Conservation (phyloP, 2,888 invertebrate genomes). For the Acleris laterana region DNA sequence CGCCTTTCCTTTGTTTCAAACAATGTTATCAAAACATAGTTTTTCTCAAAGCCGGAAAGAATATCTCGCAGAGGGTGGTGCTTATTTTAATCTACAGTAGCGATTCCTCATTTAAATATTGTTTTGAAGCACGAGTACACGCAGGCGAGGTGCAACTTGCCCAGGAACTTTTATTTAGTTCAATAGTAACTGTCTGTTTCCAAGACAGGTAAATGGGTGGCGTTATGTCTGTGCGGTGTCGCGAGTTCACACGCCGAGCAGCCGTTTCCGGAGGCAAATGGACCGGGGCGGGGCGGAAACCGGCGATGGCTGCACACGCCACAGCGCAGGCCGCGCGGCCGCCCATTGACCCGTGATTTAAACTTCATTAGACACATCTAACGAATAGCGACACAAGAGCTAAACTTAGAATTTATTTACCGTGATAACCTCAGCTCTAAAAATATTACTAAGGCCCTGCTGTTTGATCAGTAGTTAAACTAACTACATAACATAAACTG, state of each 20-base stretch:
- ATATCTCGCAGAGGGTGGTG: too few species aligned
- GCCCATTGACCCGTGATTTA: slow-evolving; percentile 18
- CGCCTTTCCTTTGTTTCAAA: slow-evolving; percentile 13
- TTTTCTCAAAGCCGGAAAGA: too few species aligned
- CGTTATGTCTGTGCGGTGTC: slow-evolving; percentile 4
- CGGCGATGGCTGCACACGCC: slow-evolving; percentile 10
- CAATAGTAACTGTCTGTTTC: background rate
- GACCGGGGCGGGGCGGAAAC: slow-evolving; percentile 24
- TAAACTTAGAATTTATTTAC: background rate
- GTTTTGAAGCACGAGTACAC: too few species aligned
- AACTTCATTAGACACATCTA: slow-evolving; percentile 3
- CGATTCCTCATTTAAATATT: too few species aligned
- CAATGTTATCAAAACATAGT: too few species aligned
- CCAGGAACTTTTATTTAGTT: background rate
- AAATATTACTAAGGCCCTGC: too few species aligned
- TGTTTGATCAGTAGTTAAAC: too few species aligned
- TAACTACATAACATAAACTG: too few species aligned
- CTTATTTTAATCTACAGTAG: too few species aligned
- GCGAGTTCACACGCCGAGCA: slow-evolving; percentile 9
- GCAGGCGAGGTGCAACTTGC: background rate
- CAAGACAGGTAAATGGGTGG: slow-evolving; percentile 1
- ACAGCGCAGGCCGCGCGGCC: slow-evolving; percentile 8
- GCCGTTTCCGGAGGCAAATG: slow-evolving; percentile 30
- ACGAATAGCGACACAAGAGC: background rate
- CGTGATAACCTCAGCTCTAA: too few species aligned